A percentile compares a stretch with the other conserved stretches of the same genome.
phyloP scores from a whole-genome alignment of 2,797 vertebrate genomes.

The Mormyrus proboscirostris region DNA sequence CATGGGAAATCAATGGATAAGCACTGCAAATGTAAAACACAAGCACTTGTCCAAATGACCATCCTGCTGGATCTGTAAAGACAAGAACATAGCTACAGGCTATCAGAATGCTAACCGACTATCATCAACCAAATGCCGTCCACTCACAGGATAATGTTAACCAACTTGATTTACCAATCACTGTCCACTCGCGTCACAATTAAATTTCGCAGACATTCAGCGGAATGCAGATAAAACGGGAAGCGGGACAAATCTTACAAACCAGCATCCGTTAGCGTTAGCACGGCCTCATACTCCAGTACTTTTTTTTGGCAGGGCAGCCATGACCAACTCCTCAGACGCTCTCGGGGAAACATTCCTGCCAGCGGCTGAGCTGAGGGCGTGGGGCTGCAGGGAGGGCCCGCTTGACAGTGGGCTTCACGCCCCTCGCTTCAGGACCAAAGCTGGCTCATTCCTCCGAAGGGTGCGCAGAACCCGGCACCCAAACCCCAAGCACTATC shows the following conservation, averaged over 20 bases:
- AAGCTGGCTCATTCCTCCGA: background rate
- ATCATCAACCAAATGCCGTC: background rate
- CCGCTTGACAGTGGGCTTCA: background rate
- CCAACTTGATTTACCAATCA: background rate
- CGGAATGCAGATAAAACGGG: background rate
- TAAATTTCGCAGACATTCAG: background rate
- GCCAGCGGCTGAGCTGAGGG: background rate
- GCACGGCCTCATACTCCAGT: background rate
- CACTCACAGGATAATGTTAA: background rate
- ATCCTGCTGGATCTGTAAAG: background rate
- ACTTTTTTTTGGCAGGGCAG: background rate
- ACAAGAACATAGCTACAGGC: background rate
- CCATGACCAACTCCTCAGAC: background rate
- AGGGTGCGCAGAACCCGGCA: background rate
- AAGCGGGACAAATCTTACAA: background rate
- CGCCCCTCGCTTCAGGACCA: background rate
- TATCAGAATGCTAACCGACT: background rate
- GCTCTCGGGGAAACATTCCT: background rate
- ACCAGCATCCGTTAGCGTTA: background rate
- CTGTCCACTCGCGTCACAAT: background rate
- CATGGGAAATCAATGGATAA: background rate
- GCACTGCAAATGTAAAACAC: background rate
- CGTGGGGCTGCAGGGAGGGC: background rate
- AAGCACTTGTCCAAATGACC: background rate
- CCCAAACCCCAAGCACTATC: background rate